Percentiles rank a stretch among this genome's conserved stretches.
Conservation (phyloP, 2,797 vertebrate genomes). For the Clamator glandarius region DNA sequence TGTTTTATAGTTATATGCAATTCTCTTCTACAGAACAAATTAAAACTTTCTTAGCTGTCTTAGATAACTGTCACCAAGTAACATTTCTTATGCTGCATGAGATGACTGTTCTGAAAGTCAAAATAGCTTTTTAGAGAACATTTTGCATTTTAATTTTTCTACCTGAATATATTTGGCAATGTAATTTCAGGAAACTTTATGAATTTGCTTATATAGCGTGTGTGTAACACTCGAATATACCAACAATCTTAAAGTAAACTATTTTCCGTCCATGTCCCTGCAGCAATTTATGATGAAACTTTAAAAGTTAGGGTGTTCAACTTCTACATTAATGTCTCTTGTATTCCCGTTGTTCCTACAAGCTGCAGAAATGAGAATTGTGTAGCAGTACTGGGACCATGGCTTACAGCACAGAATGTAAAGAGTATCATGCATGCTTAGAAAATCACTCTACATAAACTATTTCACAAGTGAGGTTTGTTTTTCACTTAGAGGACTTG, state of each 20-base stretch:
- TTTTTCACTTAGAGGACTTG: neutral
- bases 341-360: neutral
- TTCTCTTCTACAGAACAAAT: slow-evolving; percentile 50
- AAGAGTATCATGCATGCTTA: neutral
- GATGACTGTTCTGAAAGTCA: slow-evolving; percentile 61
- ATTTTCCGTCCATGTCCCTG: neutral
- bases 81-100: slow-evolving; percentile 48
- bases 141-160: slow-evolving; percentile 54
- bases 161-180: slow-evolving; percentile 43
- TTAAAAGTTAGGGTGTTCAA: neutral
- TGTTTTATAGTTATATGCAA: slow-evolving; percentile 27
- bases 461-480: neutral
- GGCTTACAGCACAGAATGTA: neutral
- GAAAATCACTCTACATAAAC: neutral
- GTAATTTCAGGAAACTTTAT: slow-evolving; percentile 26
- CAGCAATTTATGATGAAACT: neutral
- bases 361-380: neutral
- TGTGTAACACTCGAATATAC: neutral
- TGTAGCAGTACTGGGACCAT: neutral
- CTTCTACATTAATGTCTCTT: neutral
- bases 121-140: slow-evolving; percentile 49
- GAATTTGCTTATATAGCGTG: slow-evolving; percentile 39
- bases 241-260: neutral
- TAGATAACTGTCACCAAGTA: slow-evolving; percentile 53
- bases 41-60: slow-evolving; percentile 56